phyloP scores from a whole-genome alignment of 2,797 vertebrate species.

The Lindbergichthys nudifrons region DNA sequence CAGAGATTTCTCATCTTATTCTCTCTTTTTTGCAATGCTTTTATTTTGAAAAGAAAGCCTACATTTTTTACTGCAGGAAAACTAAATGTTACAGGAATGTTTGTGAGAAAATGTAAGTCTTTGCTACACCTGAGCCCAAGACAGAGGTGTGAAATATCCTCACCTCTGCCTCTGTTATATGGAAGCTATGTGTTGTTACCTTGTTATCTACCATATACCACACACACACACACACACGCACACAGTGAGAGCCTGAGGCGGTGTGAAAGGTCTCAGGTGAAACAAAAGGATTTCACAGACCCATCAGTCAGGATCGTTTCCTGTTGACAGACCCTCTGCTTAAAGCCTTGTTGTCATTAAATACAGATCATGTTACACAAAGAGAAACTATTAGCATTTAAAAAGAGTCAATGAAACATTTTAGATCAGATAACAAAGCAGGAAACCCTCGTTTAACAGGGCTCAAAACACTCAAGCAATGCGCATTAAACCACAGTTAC shows the following conservation, averaged over 20 bases:
- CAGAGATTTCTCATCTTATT: too few relatives aligned
- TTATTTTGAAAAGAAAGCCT: constrained; percentile 1
- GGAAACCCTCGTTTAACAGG: too few relatives aligned
- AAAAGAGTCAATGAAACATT: constrained; percentile 24
- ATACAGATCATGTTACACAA: constrained; percentile 50
- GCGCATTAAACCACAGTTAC: too few relatives aligned
- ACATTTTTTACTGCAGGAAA: neutral
- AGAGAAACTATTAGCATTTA: constrained; percentile 51
- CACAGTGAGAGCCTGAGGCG: constrained; percentile 30
- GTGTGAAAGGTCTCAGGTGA: constrained; percentile 63
- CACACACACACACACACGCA: constrained; percentile 4
- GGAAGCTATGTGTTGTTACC: neutral
- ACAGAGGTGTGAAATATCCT: too few relatives aligned
- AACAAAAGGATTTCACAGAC: constrained; percentile 69
- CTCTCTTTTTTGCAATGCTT: neutral
- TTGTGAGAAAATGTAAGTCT: too few relatives aligned
- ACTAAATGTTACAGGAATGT: neutral
- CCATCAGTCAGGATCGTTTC: constrained; percentile 62
- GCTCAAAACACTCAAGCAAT: too few relatives aligned
- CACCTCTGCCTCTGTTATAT: neutral
- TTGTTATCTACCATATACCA: neutral
- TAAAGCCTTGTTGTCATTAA: constrained; percentile 46
- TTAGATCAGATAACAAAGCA: too few relatives aligned
- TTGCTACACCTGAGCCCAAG: too few relatives aligned
- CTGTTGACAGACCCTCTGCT: constrained; percentile 42